Base-by-base conservation (phyloP, 2,113 vertebrate genomes). In the Brachyhypopomus gauderio region DNA sequence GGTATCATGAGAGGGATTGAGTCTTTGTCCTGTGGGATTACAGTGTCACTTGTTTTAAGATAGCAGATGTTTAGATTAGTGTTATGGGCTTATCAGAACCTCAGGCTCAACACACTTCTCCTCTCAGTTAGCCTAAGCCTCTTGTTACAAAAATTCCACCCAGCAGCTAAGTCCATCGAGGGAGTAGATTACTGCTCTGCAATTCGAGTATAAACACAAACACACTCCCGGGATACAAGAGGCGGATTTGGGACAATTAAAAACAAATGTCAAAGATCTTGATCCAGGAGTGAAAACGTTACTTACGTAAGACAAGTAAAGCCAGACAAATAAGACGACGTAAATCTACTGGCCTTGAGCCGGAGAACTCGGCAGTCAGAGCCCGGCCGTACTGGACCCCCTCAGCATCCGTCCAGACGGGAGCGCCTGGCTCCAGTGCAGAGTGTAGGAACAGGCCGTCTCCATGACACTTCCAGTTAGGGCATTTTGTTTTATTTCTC, bases 31-130 rank as follows among this genome's bases (percentile, higher is more conserved):
- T 90, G 88, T 48, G 72, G 92, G 93, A 93, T 94, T 92, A 94
- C 89, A 93, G 92, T 93, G 91, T 93, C 91, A 93, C 92, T 92
- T 93, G 92, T 92, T 92, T 91, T 94, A 90, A 94, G 92, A 93
- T 93, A 92, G 86, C 93, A 92, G 92, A 92, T 93, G 92, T 92
- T 92, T 92, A 89, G 91, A 93, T 93, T 91, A 89, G 88, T 80
- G 85, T 84, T 89, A 82, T 89, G 81, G 79, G 90, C 89, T 94
- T 93, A 93, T 93, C 92, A 88, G 88, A 92, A 90, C 89, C 90
- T 91, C 86, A 92, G 89, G 89, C 91, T 90, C 88, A 88, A 90
- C 90, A 91, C 89, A 34, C 30, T 11, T 67, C n/a, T 79, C 58
- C 75, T 71, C 79, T 83, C 25, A 27, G 78, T 89, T 66, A 86